Evolutionary conservation across 2,113 vertebrate species (phyloP), one percentile per base, ranked within the genome.

Genomic region (Lanius ludovicianus): DNA sequence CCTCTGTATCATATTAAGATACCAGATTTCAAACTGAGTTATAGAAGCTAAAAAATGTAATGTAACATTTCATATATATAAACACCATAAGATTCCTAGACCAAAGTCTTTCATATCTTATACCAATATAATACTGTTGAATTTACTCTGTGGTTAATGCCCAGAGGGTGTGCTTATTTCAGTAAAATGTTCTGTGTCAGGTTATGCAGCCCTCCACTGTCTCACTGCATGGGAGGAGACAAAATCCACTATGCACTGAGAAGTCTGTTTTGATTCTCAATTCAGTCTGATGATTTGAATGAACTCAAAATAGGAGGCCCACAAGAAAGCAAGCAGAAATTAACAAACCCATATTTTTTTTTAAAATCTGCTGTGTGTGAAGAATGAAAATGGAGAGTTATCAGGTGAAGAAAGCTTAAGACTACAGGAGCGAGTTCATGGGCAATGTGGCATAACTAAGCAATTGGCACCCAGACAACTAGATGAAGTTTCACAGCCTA

Each of bases 21-120:
- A 63, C 23, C 46, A 47, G 52, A 63, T 84, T 91, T 81, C 86
- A 80, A 84, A 42, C 30, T 47, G 25, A 9, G 17, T 87, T 73
- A 84, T 96, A 83, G 77, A 96, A 94, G 55, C 39, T 81, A 69
- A 88, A 83, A 75, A 87, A 64, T 25, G 14, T 63, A 53, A 70
- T 42, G 37, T 4, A 27, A 23, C 16, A 49, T 82, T 87, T 93
- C 25, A 28, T 73, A 16, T 81, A 24, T 53, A 49, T 86, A 95
- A 59, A 8, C 7, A 8, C 33, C 24, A 33, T 87, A 69, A 59
- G 75, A 79, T 87, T 77, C 39, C 73, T 65, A 63, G 23, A 52
- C 24, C n/a, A 46, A 87, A 91, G 14, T 42, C 64, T 92, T 33
- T 59, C 2, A 1, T 67, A 33, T 17, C 37, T 71, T 73, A 31